These are phyloP conservation scores for Phorcus lineatus DNA, from an alignment of 2,888 invertebrate species.

Conservation along the genomic window DNA sequence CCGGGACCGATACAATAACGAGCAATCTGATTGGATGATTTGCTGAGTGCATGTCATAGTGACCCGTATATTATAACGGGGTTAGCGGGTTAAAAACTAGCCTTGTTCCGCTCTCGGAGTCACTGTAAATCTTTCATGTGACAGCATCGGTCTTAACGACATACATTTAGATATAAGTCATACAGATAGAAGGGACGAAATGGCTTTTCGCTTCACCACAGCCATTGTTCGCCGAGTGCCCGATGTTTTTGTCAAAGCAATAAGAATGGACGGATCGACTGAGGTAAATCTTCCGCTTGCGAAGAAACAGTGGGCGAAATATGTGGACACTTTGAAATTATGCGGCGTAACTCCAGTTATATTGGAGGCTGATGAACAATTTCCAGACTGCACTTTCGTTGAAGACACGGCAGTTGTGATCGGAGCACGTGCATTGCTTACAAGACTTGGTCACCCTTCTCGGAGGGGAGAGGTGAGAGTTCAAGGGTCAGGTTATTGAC, in stretches of 20 bases:
- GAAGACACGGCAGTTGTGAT: constrained; percentile 93
- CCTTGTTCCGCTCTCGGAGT: no score
- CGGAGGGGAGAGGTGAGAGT: constrained; percentile 81
- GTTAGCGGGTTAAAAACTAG: no score
- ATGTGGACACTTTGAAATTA: constrained; percentile 83
- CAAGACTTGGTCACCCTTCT: constrained; percentile 79
- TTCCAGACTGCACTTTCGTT: constrained; percentile 88
- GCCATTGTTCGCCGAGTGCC: constrained; percentile 88
- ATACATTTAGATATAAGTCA: no score
- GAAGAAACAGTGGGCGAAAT: constrained; percentile 89
- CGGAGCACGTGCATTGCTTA: constrained; percentile 91
- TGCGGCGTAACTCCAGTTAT: constrained; percentile 90
- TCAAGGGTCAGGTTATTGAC: neutral
- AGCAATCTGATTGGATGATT: no score
- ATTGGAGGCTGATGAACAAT: constrained; percentile 88
- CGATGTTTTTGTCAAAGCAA: constrained; percentile 78
- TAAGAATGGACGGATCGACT: constrained; percentile 39
- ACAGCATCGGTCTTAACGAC: no score
- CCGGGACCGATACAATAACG: no score
- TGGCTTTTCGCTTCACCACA: constrained; percentile 70
- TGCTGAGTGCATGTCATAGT: no score
- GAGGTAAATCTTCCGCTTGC: constrained; percentile 85
- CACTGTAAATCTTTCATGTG: no score
- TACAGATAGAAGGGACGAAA: neutral
- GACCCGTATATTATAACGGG: no score